Base-by-base conservation (phyloP, 2,888 invertebrate genomes). In the Poecilobothrus nobilitatus region DNA sequence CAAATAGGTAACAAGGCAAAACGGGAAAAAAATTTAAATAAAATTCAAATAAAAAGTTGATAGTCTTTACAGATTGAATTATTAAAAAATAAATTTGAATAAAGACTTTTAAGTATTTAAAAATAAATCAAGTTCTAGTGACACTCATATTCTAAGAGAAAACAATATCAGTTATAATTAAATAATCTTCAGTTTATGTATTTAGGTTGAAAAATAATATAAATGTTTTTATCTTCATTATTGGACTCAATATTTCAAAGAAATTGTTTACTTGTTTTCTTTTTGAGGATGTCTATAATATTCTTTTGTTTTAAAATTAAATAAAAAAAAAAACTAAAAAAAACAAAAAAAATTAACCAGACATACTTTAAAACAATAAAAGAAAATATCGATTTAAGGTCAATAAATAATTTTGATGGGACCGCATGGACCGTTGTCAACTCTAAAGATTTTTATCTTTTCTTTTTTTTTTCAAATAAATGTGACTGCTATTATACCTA, bases 391-490 rank as follows among this genome's bases (percentile, higher is more conserved):
- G 73, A 74, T 74, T 74, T 73, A 73, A 70, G 72, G 68, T 71
- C 71, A 74, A 73, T 74, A 74, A 74, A 74, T 74, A 73, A 74
- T 74, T 74, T 74, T 73, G 73, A 73, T 74, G 72, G 73, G 71
- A 70, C 72, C 72, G 70, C 71, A 71, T 73, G 71, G 70, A 74
- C 73, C 72, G 72, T 70, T 65, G 71, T 69, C 68, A 68, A 72
- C 68, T 62, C 68, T 21, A 66, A 21, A 34, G 15, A 64, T 44
- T 27, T 64, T 61, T 64, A 64, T 27, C 27, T 44, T 62, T 12
- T 63, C 10, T 27, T 27, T 27, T 27, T 27, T 27, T 27, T 27
- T 12, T 63, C 15, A 67, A 34, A 34, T 66, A 20, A 34, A 34
- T 37, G 12, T 37, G 33, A 8, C 10, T 65, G 3, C 33, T 65